These are phyloP conservation scores for Larimichthys polyactis DNA, from an alignment of 2,113 vertebrate genomes.

Conservation along the genomic window DNA sequence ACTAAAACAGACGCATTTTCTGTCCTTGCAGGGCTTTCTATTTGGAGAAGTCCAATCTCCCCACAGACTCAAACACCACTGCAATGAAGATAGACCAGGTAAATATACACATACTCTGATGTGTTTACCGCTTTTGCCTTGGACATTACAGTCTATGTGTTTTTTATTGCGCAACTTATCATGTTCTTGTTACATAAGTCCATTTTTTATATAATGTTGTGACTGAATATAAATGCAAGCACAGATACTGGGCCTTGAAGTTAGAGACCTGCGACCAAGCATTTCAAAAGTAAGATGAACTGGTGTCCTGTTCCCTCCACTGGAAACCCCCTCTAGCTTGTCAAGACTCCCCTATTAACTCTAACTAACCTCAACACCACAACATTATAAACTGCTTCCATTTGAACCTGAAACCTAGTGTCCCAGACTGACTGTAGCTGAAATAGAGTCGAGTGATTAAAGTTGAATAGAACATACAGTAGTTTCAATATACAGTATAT, in stretches of 20 bases:
- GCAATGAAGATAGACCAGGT: slow-evolving; percentile 99
- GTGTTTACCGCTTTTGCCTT: slow-evolving; percentile 3
- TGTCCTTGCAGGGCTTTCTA: slow-evolving; percentile 91
- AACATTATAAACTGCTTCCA: slow-evolving; percentile 34
- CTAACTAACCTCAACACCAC: slow-evolving; percentile 68
- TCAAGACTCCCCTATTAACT: slow-evolving; percentile 68
- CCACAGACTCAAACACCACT: slow-evolving; percentile 92
- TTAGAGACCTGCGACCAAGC: slow-evolving; percentile 82
- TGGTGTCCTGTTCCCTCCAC: slow-evolving; percentile 46
- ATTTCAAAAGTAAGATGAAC: slow-evolving; percentile 82
- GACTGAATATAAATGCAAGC: slow-evolving; percentile 83
- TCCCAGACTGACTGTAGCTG: slow-evolving; percentile 64
- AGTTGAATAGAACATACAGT: slow-evolving; percentile 27
- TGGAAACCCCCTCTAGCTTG: slow-evolving; percentile 57
- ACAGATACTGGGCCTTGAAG: slow-evolving; percentile 84
- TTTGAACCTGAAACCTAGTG: slow-evolving; percentile 49
- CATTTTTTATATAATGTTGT: slow-evolving; percentile 70
- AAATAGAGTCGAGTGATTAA: slow-evolving; percentile 53
- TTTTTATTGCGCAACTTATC: slow-evolving; percentile 5
- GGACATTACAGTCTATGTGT: not conserved
- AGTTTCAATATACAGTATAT: slow-evolving; percentile 16
- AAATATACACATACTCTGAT: slow-evolving; percentile 55
- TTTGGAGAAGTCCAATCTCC: slow-evolving; percentile 95
- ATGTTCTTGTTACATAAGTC: slow-evolving; percentile 47
- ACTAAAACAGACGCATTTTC: slow-evolving; percentile 27